Evolutionary conservation across 37 sponge, comb jelly and placozoan genomes (phyloP), one percentile per base, ranked within the genome.

Genomic region (Aplysina aerophoba): DNA sequence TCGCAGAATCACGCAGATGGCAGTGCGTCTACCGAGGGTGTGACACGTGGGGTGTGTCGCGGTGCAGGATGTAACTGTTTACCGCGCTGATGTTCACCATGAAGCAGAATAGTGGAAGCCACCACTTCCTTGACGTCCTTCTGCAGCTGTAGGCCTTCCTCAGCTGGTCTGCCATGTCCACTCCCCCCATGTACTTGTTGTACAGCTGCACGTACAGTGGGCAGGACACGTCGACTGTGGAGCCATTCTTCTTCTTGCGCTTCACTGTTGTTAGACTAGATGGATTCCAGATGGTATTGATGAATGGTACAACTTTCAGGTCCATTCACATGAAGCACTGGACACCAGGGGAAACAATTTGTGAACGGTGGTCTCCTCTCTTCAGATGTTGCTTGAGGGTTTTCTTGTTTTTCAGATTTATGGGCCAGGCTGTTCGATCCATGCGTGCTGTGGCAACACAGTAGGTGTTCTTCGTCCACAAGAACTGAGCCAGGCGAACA

Each of bases 161-260:
- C 15, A 14, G 38, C 24, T 16, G 24, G n/a, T 36, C 78, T 15
- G 35, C 20, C 20, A 75, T 16, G n/a, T 75, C 78, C 19, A 75
- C 78, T 15, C 78, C 78, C 11, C 50, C 78, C 78, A 75, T 75
- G 50, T 40, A 35, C 41, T 36, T 35, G 50, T 75, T 75, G 78
- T 75, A 75, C 39, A 41, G 20, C 19, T 75, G 15, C 11, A 75
- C 78, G 17, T 19, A 19, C 17, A n/a, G 44, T 35, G 78, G 78
- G 78, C 53, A 67, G n/a, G n/a, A n/a, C n/a, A n/a, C n/a, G n/a
- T n/a, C n/a, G n/a, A n/a, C n/a, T 14, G 69, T 67, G 15, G 69
- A n/a, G 25, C 69, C 69, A 67, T 67, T 28, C 69, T 67, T 67
- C 13, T 67, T 67, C n/a, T 13, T 15, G 22, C 69, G 22, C 13